Evolutionary conservation across 1,140 invertebrate genomes (phyloP), one percentile per base, ranked within the genome.

Genomic region (Vollenhovia emeryi): DNA sequence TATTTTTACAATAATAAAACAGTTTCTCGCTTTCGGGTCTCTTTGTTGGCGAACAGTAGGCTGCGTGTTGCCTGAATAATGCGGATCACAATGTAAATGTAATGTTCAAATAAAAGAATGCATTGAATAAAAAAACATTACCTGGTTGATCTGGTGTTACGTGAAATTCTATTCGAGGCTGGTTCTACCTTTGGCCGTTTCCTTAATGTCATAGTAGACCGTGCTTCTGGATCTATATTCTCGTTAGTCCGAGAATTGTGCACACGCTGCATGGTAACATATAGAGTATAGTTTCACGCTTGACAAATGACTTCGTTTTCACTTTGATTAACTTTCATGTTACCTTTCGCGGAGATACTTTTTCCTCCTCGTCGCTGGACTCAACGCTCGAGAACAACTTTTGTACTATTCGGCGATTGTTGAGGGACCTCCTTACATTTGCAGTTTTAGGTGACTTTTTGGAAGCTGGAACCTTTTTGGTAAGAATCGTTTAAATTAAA

Each of bases 1-100:
- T 43, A 50, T 75, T 57, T 75, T 64, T 45, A 64, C 87, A 62
- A 86, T 85, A 89, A 6, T 15, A 68, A 62, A 27, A 92, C 9
- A 36, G 83, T 9, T 18, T 60, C 18, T 6, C 36, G 7, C 5
- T 36, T 21, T 57, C 11, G 9, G 18, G 2, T 24, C 24, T 55
- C 7, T 40, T 79, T 21, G 13, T 27, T 66, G 48, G 4, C 40
- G 45, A 27, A 21, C 33, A n/a, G 11, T 52, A 21, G 1, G 21
- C 21, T 15, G n/a, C 3, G 40, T 60, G 9, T 13, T 76, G 1
- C 11, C 60, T 79, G 24, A 52, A 52, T n/a, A 40, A 40, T 18
- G 15, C n/a, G 27, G 1, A 43, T 66, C 3, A 59, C 24, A 45
- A 64, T 27, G 27, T 52, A 66, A 79, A 52, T 40, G 15, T 9